phyloP scores from a whole-genome alignment of 1,140 invertebrate genomes.

The Drosophila seguyi region DNA sequence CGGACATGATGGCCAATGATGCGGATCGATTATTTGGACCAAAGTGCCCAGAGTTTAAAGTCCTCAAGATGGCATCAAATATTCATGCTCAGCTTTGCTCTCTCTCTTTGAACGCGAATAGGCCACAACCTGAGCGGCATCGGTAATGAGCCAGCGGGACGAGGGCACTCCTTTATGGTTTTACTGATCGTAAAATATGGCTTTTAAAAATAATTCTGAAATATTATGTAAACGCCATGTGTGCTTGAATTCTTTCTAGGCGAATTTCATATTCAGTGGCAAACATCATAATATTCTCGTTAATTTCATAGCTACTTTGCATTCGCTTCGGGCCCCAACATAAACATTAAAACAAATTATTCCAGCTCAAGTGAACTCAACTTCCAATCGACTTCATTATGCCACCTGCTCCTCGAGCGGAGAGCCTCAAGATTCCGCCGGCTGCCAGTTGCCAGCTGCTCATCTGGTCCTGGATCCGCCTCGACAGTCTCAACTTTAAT shows the following conservation, averaged over 20 bases:
- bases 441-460: constrained; percentile 33
- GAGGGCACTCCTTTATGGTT: constrained; percentile 1
- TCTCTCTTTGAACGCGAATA: constrained; percentile 2
- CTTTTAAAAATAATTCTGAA: not conserved
- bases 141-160: constrained; percentile 1
- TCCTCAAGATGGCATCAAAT: constrained; percentile 19
- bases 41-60: constrained; percentile 39
- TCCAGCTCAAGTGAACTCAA: constrained; percentile 48
- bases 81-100: constrained; percentile 12
- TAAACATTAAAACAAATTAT: constrained; percentile 50
- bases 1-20: constrained; percentile 38
- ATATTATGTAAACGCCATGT: constrained; percentile 24
- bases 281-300: constrained; percentile 29
- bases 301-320: constrained; percentile 37
- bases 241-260: constrained; percentile 1
- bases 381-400: constrained; percentile 56
- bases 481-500: constrained; percentile 39
- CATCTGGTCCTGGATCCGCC: constrained; percentile 24
- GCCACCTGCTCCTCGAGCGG: constrained; percentile 31
- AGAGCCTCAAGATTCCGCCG: constrained; percentile 15
- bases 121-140: constrained; percentile 12
- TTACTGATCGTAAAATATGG: not conserved
- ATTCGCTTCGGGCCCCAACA: constrained; percentile 14
- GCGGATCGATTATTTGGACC: constrained; percentile 42
- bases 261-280: constrained; percentile 27